Base-by-base conservation (phyloP, 2,888 invertebrate species). In the Allygus modestus region DNA sequence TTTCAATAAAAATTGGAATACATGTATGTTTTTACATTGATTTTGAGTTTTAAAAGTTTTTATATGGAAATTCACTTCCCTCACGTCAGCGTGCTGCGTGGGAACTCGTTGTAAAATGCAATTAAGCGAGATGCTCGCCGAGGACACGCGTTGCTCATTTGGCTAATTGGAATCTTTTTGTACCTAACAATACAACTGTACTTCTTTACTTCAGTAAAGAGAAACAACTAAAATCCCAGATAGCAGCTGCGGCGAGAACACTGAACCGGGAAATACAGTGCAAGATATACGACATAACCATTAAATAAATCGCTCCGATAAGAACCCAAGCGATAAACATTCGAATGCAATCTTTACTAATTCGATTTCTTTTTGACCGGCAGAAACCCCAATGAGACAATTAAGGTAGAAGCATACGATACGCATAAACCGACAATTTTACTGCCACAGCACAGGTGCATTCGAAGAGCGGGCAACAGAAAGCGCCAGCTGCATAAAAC, bases 401-500 rank as follows among this genome's bases (percentile, higher is more conserved):
- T 65, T 65, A 65, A 31, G 20, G 28, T 28, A 9, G 17, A 46
- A 46, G 12, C 46, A 17, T 37, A 37, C 12, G 46, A 46, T 28
- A 65, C 17, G 12, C 65, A 65, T 65, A 65, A 65, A 65, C 28
- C 17, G 65, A 20, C 12, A 17, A 28, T 28, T 65, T 65, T 65
- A 65, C 28, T n/a, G 31, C 9, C 65, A 5, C 23, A 26, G 58
- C 15, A 65, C 65, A 65, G 65, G 65, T 65, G 65, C 65, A 65
- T 65, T 23, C 5, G 54, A 11, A 26, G 58, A 20, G 58, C 51
- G 51, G 51, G 51, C n/a, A 37, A 17, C 46, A 2, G 46, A 46
- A 9, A 11, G 65, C 65, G 65, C 65, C 65, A 65, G 65, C 65
- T 65, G 65, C 65, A 65, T 65, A 65, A 31, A 28, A 65, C 26